A percentile compares a stretch with the other conserved stretches of the same genome.
These are phyloP conservation scores for Catharus ustulatus DNA, from an alignment of 2,797 vertebrate species.

Conservation along the genomic window DNA sequence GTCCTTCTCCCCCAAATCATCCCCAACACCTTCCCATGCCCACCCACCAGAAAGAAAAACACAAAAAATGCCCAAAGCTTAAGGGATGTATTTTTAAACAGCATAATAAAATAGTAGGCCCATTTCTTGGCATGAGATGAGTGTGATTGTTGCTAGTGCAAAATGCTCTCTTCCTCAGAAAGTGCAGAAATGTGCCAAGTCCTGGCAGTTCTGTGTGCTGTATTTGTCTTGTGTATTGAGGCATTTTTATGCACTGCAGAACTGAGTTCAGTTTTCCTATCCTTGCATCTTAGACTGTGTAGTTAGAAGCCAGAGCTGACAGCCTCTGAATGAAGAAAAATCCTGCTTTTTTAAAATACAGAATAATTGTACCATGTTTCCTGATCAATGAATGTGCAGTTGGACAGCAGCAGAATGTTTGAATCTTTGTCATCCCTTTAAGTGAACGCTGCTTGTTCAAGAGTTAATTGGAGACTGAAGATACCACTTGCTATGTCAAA, in stretches of 20 bases:
- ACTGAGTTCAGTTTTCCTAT: background rate
- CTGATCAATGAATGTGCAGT: background rate
- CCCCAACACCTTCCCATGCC: too few species aligned
- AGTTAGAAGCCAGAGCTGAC: background rate
- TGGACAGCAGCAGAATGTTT: background rate
- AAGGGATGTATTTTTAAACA: background rate
- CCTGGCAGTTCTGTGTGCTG: background rate
- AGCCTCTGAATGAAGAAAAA: background rate
- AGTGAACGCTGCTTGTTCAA: background rate
- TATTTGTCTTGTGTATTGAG: background rate
- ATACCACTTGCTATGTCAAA: background rate
- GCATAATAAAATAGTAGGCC: background rate
- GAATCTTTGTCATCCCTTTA: background rate
- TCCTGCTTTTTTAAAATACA: background rate
- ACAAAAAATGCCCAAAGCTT: background rate
- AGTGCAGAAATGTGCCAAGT: rapidly evolving
- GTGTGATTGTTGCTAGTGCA: background rate
- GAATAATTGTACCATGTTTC: background rate
- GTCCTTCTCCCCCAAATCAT: background rate
- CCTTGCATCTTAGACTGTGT: background rate
- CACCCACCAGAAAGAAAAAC: background rate
- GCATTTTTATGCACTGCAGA: background rate
- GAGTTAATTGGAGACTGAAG: background rate
- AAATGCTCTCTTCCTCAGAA: background rate
- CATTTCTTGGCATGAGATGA: background rate